Evolutionary conservation across 2,797 vertebrate species (phyloP).

Genomic region (Macrochelys suwanniensis): DNA sequence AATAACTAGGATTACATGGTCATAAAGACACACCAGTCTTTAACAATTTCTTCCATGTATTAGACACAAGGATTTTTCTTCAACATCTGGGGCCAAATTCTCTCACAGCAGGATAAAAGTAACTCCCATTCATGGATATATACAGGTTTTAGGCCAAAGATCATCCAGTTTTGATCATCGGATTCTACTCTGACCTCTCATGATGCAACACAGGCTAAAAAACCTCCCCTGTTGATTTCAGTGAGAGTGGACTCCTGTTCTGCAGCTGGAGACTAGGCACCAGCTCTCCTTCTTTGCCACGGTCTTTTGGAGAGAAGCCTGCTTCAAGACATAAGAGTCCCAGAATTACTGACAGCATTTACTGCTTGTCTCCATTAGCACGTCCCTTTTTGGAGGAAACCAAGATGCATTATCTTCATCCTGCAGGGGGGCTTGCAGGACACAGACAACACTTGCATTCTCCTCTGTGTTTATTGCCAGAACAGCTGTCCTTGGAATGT

Average conservation of each 20-base stretch:
- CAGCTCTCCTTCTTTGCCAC: not conserved
- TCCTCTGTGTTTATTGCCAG: constrained; percentile 17
- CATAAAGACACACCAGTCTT: not conserved
- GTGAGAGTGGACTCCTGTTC: not conserved
- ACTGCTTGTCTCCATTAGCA: not conserved
- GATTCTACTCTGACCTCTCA: not conserved
- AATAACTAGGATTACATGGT: not conserved
- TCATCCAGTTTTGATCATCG: not conserved
- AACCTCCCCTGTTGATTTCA: not conserved
- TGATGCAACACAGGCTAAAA: fast-evolving
- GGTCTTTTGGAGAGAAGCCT: not conserved
- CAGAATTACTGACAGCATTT: not conserved
- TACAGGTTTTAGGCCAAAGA: not conserved
- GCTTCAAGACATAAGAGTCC: not conserved
- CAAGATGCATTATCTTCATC: not conserved
- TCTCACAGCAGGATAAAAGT: fast-evolving
- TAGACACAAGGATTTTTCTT: not conserved
- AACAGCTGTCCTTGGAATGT: constrained; percentile 38
- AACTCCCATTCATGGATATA: not conserved
- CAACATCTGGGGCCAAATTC: not conserved
- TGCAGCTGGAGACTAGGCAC: not conserved
- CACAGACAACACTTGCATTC: not conserved
- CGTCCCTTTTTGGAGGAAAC: not conserved
- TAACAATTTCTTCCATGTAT: not conserved
- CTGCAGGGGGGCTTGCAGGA: not conserved